Evolutionary conservation across 2,113 vertebrate species (phyloP).

Genomic region (Sinocyclocheilus maitianheensis): DNA sequence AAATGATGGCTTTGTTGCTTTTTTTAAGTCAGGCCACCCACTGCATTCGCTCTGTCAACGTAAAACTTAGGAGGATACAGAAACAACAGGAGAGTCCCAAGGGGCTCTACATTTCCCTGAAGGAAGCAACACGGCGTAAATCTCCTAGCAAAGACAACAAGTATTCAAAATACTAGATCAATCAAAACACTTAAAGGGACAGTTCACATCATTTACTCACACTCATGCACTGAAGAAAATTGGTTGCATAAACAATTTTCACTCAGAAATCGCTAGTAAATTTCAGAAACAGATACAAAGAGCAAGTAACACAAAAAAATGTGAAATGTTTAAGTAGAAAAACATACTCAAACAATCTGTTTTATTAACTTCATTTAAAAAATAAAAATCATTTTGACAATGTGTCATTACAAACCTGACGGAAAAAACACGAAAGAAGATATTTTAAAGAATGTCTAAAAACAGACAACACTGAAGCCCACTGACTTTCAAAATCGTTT

Average conservation of each 20-base stretch:
- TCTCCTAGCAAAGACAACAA: constrained; percentile 14
- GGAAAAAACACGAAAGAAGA: background rate
- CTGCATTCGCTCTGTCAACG: constrained; percentile 29
- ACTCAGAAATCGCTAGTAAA: too few species aligned
- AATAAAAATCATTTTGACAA: too few species aligned
- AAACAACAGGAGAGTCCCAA: constrained; percentile 33
- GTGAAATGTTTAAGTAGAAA: background rate
- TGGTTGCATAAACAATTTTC: background rate
- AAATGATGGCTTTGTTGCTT: constrained; percentile 41
- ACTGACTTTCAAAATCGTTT: too few species aligned
- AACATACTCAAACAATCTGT: background rate
- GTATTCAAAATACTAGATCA: constrained; percentile 10
- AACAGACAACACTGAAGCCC: background rate
- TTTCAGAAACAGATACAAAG: background rate
- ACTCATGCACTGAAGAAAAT: background rate
- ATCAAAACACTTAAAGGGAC: constrained; percentile 25
- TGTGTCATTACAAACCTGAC: too few species aligned
- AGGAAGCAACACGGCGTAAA: constrained; percentile 8
- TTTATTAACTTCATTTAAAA: too few species aligned
- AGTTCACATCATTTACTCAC: background rate
- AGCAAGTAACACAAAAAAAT: background rate
- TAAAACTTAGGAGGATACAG: constrained; percentile 19
- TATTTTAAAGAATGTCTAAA: background rate
- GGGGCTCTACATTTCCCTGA: constrained; percentile 44
- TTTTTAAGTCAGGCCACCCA: constrained; percentile 24